Evolutionary conservation across 2,113 vertebrate genomes (phyloP).

Genomic region (sheep (Ovis aries)): DNA sequence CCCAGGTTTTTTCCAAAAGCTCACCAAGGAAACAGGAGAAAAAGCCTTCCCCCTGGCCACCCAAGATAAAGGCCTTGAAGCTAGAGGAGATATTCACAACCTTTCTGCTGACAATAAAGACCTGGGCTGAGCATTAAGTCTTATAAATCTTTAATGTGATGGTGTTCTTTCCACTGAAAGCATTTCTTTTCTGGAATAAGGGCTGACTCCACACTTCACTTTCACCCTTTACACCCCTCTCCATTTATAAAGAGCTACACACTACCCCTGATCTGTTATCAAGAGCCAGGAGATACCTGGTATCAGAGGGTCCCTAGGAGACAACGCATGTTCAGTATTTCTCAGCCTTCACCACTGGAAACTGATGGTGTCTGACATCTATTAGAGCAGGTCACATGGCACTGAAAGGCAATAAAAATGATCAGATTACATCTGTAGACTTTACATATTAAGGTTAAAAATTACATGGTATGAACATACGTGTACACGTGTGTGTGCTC

Average conservation of each 20-base stretch:
- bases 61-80: not conserved
- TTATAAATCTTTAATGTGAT: not conserved
- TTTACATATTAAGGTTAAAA: not conserved
- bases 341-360: not conserved
- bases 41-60: too few relatives aligned
- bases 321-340: not conserved
- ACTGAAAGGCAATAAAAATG: not conserved
- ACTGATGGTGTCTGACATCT: not conserved
- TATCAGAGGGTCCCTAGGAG: not conserved
- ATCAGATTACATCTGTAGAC: not conserved
- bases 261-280: not conserved
- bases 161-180: not conserved
- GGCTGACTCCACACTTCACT: not conserved
- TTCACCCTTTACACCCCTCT: not conserved
- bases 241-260: not conserved
- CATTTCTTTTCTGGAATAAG: not conserved
- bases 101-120: not conserved
- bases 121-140: not conserved
- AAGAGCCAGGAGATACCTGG: not conserved
- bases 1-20: not conserved
- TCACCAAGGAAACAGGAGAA: not conserved
- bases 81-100: not conserved
- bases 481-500: accelerated
- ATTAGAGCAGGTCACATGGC: not conserved
- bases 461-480: not conserved